Evolutionary conservation across 2,113 vertebrate genomes (phyloP), one percentile per base, ranked within the genome.

Genomic region (Piaya cayana): DNA sequence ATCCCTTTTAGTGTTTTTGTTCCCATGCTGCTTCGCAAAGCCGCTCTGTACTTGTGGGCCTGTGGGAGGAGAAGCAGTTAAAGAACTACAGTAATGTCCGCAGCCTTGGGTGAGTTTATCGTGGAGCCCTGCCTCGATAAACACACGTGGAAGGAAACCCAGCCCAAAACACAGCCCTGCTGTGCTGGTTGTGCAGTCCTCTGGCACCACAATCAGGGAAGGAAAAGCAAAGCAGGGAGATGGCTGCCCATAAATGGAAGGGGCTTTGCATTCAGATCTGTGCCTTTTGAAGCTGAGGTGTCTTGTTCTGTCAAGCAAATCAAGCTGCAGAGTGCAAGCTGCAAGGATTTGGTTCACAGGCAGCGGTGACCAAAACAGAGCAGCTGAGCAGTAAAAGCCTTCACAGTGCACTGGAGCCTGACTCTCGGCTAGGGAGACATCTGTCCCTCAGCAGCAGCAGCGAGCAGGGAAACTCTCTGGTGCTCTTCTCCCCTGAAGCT

Each of bases 101-200:
- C 29, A 70, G 58, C 87, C 85, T 63, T 10, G 2, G 34, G 67
- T 60, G 23, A 68, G 86, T 94, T 94, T 95, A 12, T 91, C 70
- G 12, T 86, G 75, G 82, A 87, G 71, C 72, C 71, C n/a, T 93
- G 91, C 94, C 93, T 76, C 34, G 47, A 47, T 85, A 95, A 95
- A 91, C 83, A 63, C 23, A 34, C 5, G 2, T 27, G 37, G 53
- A 78, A 42, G 36, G 75, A 70, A 91, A 42, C 5, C 18, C 55
- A 71, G 39, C 76, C 88, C 36, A 1, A 27, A 29, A 62, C 32
- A 27, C 53, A 25, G n/a, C n/a, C 43, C 68, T 82, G 58, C 76
- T 83, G 79, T 64, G 69, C 0, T 8, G 71, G 22, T 13, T 17
- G 15, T 59, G 5, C 34, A 15, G 58, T 32, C 15, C 39, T 63